These are phyloP conservation scores for Garra rufa DNA, from an alignment of 2,113 vertebrate species.

Conservation along the genomic window DNA sequence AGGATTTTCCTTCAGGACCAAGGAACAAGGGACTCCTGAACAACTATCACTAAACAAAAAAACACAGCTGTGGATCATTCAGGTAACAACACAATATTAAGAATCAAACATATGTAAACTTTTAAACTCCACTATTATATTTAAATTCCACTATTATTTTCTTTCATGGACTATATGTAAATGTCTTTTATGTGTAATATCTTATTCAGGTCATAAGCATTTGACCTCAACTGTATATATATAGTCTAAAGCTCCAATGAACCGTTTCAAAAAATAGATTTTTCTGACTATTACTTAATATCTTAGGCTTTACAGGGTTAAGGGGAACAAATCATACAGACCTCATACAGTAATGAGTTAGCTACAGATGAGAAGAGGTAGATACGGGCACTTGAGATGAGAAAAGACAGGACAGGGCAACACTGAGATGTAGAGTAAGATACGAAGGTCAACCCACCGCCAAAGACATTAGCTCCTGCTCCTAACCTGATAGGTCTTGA, in stretches of 20 bases:
- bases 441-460: slow-evolving; percentile 27
- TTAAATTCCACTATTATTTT: too few species aligned
- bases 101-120: too few species aligned
- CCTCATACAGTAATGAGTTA: neutral
- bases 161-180: too few species aligned
- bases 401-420: slow-evolving; percentile 6
- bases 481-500: slow-evolving; percentile 41
- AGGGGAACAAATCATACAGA: neutral
- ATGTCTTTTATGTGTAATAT: too few species aligned
- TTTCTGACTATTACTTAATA: neutral
- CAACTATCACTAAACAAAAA: too few species aligned
- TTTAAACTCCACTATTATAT: too few species aligned
- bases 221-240: too few species aligned
- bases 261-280: neutral
- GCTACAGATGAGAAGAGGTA: neutral
- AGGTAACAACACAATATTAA: too few species aligned
- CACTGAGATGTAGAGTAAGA: neutral
- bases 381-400: neutral
- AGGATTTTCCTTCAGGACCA: too few species aligned
- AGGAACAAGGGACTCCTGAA: too few species aligned
- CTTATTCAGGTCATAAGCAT: too few species aligned
- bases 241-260: neutral
- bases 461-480: slow-evolving; percentile 28
- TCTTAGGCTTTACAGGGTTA: neutral
- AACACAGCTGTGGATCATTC: too few species aligned